Evolutionary conservation across 2,113 vertebrate genomes (phyloP).

Genomic region (Amphiprion percula): DNA sequence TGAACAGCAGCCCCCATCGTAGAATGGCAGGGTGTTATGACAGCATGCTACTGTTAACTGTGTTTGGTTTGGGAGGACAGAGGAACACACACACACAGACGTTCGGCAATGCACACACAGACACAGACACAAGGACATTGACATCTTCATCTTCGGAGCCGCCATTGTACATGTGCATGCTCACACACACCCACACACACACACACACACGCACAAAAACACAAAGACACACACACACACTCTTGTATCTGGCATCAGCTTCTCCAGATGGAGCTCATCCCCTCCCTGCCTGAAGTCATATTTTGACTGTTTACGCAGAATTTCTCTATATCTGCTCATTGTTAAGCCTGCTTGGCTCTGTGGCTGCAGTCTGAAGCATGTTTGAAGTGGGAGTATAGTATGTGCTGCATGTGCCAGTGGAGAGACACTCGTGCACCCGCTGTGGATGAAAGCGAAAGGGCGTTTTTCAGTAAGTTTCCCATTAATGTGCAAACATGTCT

Average conservation of each 20-base stretch:
- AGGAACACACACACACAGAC: conserved; percentile 67
- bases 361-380: conserved; percentile 63
- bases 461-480: conserved; percentile 30
- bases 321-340: conserved; percentile 72
- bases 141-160: conserved; percentile 61
- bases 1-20: conserved; percentile 62
- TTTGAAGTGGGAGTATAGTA: conserved; percentile 47
- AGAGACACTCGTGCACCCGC: conserved; percentile 24
- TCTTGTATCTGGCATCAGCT: conserved; percentile 45
- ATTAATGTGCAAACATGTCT: conserved; percentile 28
- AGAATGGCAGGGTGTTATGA: conserved; percentile 79
- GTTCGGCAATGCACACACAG: conserved; percentile 35
- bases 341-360: conserved; percentile 62
- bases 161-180: conserved; percentile 35
- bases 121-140: conserved; percentile 51
- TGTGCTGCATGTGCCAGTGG: conserved; percentile 37
- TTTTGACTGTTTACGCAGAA: conserved; percentile 70
- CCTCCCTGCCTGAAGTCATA: conserved; percentile 53
- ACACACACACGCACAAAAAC: conserved; percentile 12
- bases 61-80: conserved; percentile 73
- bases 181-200: neutral
- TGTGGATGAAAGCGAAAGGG: conserved; percentile 7
- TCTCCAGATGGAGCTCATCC: conserved; percentile 77
- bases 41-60: conserved; percentile 81
- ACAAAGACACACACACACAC: conserved; percentile 24